phyloP scores from a whole-genome alignment of 1,140 invertebrate species.

The Pemphigus obesinymphae region DNA sequence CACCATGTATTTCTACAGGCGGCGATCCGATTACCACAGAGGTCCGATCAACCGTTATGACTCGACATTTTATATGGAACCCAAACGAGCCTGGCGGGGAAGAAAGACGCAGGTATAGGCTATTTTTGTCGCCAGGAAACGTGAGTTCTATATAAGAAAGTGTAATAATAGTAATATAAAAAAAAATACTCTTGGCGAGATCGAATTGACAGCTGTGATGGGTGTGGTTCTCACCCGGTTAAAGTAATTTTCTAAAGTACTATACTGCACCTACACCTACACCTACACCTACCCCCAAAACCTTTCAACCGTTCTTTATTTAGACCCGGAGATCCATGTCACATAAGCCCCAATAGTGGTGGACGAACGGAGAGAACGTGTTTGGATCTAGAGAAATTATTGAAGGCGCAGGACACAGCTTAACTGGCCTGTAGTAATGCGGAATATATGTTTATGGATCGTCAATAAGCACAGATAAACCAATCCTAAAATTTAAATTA shows the following conservation, averaged over 20 bases:
- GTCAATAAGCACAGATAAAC: too few relatives aligned
- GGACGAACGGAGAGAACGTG: neutral
- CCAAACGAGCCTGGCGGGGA: neutral
- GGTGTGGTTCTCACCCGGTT: neutral
- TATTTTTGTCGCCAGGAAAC: neutral
- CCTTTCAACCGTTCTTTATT: conserved; percentile 5
- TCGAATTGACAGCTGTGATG: conserved; percentile 26
- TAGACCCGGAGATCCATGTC: neutral
- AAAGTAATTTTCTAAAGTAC: conserved; percentile 34
- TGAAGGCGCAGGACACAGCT: too few relatives aligned
- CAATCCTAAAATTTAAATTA: too few relatives aligned
- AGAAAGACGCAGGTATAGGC: neutral
- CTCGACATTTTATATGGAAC: neutral
- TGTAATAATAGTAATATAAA: neutral
- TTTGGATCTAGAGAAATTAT: too few relatives aligned
- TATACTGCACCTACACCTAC: too few relatives aligned
- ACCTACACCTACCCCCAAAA: neutral
- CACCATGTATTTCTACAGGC: neutral
- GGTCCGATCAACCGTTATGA: neutral
- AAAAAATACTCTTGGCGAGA: neutral
- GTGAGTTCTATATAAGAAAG: neutral
- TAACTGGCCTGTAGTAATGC: too few relatives aligned
- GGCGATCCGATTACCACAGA: neutral
- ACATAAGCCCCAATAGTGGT: neutral
- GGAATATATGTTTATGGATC: too few relatives aligned